Evolutionary conservation across 2,888 invertebrate species (phyloP), one percentile per base, ranked within the genome.

Genomic region (Tridacna gigas): DNA sequence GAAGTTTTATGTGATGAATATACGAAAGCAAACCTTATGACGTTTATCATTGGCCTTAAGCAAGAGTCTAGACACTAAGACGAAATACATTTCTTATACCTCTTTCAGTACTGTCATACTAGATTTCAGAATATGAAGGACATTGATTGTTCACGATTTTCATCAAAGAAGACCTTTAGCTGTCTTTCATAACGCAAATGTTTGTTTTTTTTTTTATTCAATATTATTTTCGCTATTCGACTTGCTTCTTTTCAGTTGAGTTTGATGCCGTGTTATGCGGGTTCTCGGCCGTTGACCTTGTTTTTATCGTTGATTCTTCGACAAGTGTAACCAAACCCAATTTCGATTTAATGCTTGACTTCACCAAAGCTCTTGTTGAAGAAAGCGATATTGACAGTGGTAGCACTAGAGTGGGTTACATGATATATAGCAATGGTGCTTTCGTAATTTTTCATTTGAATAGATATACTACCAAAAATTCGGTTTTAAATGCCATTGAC

Each of bases 291-390:
- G 89, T 90, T 5, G 92, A 93, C 75, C 78, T 92, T 0, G 90
- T 91, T 13, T 84, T 93, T 69, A 85, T 91, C 18, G 61, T 93
- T 20, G 93, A 93, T 74, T 75, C 90, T 4, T 92, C 92, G 0
- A 90, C 92, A 20, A 91, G 90, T 86, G 91, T 93, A 18, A 88
- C 88, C n/a, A 73, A 84, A 67, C 79, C 60, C n/a, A 91, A 92
- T 84, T 93, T 92, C 85, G 65, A 84, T 74, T 80, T 88, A 76
- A 88, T 91, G 84, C 86, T 89, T 45, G 77, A 83, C 47, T 91
- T 91, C 75, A 80, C 90, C 15, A 84, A 83, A 69, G 87, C 90
- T 15, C 60, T 92, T 25, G 73, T 91, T 25, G 71, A 77, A 22
- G 82, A 88, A 22, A 82, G 86, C 26, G 85, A 86, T 37, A 83